These are phyloP conservation scores for Portunus trituberculatus DNA, from an alignment of 1,140 invertebrate species.

Conservation along the genomic window DNA sequence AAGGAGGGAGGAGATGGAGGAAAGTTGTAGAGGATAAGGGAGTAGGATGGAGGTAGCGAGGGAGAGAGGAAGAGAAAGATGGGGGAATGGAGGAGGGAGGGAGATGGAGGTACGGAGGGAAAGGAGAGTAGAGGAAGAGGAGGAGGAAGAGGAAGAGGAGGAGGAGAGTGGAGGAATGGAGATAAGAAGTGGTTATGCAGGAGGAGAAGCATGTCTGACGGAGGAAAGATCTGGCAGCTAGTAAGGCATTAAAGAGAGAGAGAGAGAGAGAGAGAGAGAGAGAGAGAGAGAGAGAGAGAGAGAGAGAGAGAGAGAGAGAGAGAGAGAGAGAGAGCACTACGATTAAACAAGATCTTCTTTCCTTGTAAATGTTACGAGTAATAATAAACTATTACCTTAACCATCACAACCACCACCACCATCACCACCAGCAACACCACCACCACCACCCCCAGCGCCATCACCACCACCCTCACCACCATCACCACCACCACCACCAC, in stretches of 20 bases:
- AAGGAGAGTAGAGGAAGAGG: not conserved
- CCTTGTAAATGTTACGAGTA: not conserved
- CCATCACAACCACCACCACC: not conserved
- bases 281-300: conserved; percentile 20
- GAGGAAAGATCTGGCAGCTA: not conserved
- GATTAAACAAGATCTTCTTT: not conserved
- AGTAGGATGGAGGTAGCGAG: not conserved
- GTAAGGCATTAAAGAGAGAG: conserved; percentile 2
- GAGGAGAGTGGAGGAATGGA: not conserved
- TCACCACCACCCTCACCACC: too few species aligned
- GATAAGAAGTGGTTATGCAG: not conserved
- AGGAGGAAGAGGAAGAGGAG: not conserved
- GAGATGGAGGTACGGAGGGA: not conserved
- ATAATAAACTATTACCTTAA: not conserved
- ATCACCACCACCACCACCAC: not conserved
- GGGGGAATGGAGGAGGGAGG: not conserved
- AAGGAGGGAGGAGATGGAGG: not conserved
- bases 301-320: conserved; percentile 20
- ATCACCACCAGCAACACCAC: not conserved
- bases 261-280: conserved; percentile 20
- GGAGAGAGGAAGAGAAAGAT: too few species aligned
- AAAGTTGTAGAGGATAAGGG: not conserved
- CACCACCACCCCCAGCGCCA: not conserved
- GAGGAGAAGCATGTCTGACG: not conserved
- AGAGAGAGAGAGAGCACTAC: not conserved